These are phyloP conservation scores for Oscheius sp. DNA, from an alignment of 2,888 invertebrate genomes.

Conservation along the genomic window DNA sequence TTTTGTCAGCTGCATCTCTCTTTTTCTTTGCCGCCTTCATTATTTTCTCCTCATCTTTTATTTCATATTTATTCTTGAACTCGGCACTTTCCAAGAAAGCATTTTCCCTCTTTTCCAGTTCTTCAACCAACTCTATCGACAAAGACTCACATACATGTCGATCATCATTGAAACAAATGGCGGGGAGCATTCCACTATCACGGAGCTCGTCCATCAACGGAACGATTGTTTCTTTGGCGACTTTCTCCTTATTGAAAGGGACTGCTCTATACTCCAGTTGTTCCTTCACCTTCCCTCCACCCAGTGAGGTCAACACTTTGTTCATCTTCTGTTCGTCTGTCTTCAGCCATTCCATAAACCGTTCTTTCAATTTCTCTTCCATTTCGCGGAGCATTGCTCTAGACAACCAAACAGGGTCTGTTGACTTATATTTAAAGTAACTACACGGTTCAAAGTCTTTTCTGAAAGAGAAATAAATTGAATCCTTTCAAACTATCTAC, in stretches of 20 bases:
- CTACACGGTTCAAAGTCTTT: constrained; percentile 62
- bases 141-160: constrained; percentile 64
- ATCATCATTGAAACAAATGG: constrained; percentile 68
- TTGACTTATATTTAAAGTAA: constrained; percentile 58
- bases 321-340: constrained; percentile 60
- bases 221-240: constrained; percentile 62
- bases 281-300: constrained; percentile 47
- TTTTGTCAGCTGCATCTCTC: constrained; percentile 63
- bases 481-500: constrained; percentile 36
- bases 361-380: constrained; percentile 60
- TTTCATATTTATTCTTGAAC: constrained; percentile 62
- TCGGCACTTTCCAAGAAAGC: constrained; percentile 60
- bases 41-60: constrained; percentile 67
- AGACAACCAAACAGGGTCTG: constrained; percentile 60
- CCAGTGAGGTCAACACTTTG: constrained; percentile 39
- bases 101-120: constrained; percentile 57
- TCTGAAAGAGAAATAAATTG: constrained; percentile 36
- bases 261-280: constrained; percentile 45
- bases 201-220: constrained; percentile 61
- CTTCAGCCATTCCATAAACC: constrained; percentile 67
- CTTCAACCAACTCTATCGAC: constrained; percentile 46
- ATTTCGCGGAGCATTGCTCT: constrained; percentile 55
- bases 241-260: constrained; percentile 60
- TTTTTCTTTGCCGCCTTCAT: constrained; percentile 65
- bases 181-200: constrained; percentile 62